Base-by-base conservation (phyloP, 2,888 invertebrate genomes). In the Mellilla xanthometata region DNA sequence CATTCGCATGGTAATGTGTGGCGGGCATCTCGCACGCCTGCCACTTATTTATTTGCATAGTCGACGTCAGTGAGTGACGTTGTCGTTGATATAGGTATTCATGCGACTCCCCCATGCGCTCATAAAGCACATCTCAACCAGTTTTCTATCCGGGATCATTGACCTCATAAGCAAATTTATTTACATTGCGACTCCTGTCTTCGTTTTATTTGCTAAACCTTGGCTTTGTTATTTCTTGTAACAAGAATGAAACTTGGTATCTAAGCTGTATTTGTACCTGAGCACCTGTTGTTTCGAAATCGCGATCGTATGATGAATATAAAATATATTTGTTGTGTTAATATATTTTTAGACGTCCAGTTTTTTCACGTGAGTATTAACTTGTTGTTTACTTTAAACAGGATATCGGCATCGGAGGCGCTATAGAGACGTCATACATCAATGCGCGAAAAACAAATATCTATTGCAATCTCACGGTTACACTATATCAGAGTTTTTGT, bases 401-500 rank as follows among this genome's bases (percentile, higher is more conserved):
- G 60, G 59, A 68, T 65, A 64, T 58, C 47, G 44, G 48, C 65
- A 64, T 58, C 47, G 44, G 48, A 27, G 56, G 53, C 60, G 64
- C 65, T 61, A 57, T 46, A 43, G 46, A 29, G 57, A 52, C 60
- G 77, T 78, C 74, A 78, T 68, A 72, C 72, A 66, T 60, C 61
- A 66, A 56, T 63, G 71, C 57, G 46, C 59, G 60, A 51, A 78
- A 76, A 81, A 77, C 67, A 72, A 72, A 75, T 62, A 56, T 56
- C 58, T 41, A 52, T 49, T 57, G 54, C 57, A 58, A 65, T 74
- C 69, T 54, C 72, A 73, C 67, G 62, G 76, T 68, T 71, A 78
- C 54, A 56, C 42, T 70, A 49, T 31, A 52, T 33, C 24, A 26
- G 34, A 28, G 35, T 46, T 30, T 48, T 35, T 40, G 19, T 33